Conservation (phyloP, 1,140 invertebrate species). For the Ceratosolen solmsi region DNA sequence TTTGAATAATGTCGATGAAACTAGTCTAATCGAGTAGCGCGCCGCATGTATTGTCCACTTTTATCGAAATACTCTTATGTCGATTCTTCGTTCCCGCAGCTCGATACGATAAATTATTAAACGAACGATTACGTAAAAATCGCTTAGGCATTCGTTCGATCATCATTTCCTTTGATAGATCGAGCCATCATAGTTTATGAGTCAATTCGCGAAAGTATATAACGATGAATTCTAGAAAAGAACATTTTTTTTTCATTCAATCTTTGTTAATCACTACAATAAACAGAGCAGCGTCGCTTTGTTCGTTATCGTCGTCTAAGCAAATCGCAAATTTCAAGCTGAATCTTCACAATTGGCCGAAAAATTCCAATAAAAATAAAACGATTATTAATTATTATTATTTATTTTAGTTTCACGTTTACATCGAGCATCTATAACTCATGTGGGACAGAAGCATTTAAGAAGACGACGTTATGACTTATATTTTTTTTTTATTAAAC, state of each 20-base stretch:
- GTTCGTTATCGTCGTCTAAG: not conserved
- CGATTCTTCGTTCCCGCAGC: not conserved
- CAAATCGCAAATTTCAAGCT: not conserved
- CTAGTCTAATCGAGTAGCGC: not conserved
- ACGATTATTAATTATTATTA: no score
- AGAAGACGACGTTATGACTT: no score
- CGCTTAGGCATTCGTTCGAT: not conserved
- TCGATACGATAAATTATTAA: conserved; percentile 4
- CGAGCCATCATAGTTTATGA: not conserved
- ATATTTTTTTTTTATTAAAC: no score
- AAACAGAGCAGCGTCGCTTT: not conserved
- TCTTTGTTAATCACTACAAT: not conserved
- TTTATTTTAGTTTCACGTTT: no score
- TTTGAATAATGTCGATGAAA: conserved; percentile 18
- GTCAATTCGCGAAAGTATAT: not conserved
- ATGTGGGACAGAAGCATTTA: no score
- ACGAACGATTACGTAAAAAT: not conserved
- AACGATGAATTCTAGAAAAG: conserved; percentile 3
- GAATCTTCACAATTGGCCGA: not conserved
- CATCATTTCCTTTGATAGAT: not conserved
- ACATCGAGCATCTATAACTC: no score
- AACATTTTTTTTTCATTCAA: not conserved
- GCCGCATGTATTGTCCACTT: not conserved
- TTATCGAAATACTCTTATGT: not conserved
- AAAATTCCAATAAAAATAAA: no score